Percentiles rank a stretch among this genome's conserved stretches.
These are phyloP conservation scores for Acleris cristana DNA, from an alignment of 2,888 invertebrate genomes.

Conservation along the genomic window DNA sequence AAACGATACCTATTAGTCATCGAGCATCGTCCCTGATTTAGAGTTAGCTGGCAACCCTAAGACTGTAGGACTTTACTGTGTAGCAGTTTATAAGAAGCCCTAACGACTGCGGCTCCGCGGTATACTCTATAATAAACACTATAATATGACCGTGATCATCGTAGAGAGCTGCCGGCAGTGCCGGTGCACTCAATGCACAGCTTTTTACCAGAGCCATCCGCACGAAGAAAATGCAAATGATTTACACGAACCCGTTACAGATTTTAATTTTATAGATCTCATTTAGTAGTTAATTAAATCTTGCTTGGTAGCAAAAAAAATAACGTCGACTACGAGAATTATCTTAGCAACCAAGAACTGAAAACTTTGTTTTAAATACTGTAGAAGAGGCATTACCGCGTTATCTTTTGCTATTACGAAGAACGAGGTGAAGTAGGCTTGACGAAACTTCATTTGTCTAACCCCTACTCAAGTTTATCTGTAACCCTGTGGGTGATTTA, in stretches of 20 bases:
- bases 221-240: constrained; percentile 47
- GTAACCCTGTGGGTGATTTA: constrained; percentile 5
- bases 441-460: too few species aligned
- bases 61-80: constrained; percentile 38
- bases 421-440: too few species aligned
- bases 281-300: constrained; percentile 15
- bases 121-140: constrained; percentile 54
- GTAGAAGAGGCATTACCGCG: too few species aligned
- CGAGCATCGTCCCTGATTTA: not conserved
- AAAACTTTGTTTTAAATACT: too few species aligned
- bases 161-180: constrained; percentile 44
- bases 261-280: not conserved
- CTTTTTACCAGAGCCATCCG: constrained; percentile 47
- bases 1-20: not conserved
- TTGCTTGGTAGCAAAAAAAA: not conserved
- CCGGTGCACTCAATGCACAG: constrained; percentile 42
- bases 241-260: constrained; percentile 47
- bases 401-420: too few species aligned
- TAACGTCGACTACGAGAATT: constrained; percentile 1
- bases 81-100: constrained; percentile 51
- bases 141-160: constrained; percentile 52
- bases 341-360: not conserved
- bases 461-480: too few species aligned
- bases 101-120: constrained; percentile 54
- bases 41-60: not conserved